Evolutionary conservation across 1,140 invertebrate species (phyloP), one percentile per base, ranked within the genome.

Genomic region (Zeugodacus cucurbitae): DNA sequence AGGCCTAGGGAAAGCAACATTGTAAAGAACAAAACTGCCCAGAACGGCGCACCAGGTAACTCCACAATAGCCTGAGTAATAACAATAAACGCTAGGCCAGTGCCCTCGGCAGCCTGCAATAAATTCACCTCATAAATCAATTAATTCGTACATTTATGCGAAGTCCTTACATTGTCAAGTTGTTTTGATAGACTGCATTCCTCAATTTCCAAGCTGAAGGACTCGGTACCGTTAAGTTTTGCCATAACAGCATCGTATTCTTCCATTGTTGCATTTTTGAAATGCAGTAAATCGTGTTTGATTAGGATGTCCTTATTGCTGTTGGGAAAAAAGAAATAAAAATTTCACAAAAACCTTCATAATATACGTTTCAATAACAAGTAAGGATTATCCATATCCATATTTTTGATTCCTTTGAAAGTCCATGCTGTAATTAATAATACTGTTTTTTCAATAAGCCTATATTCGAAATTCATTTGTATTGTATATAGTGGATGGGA

Each of bases 61-160:
- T 98, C 97, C 6, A 98, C 96, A 90, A 98, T 98, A 0, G 98
- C 97, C 94, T 98, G 97, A 0, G 97, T 98, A 94, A 98, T 98
- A 11, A 98, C 96, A 89, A 98, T 98, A 92, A 98, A 98, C 1
- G 97, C 98, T 86, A 98, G 93, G 14, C 98, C 98, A 11, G 98
- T 98, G 62, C 98, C 98, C 94, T 98, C 97, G n/a, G 97, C 97
- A 48, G 97, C 97, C 96, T 97, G 90, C 11, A 62, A 29, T 37
- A 87, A 54, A 64, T 44, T 57, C 0, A 88, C 32, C 10, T 26
- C 58, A 87, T 29, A 32, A 44, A 67, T 87, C 17, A 67, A 32
- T 87, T 26, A 14, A 67, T 5, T n/a, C 41, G 67, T 22, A 70
- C 22, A 59, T 34, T n/a, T 37, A 74, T 74, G 11, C 34, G n/a